Conservation (phyloP, 2,113 vertebrate species). For the Corythaixoides concolor region DNA sequence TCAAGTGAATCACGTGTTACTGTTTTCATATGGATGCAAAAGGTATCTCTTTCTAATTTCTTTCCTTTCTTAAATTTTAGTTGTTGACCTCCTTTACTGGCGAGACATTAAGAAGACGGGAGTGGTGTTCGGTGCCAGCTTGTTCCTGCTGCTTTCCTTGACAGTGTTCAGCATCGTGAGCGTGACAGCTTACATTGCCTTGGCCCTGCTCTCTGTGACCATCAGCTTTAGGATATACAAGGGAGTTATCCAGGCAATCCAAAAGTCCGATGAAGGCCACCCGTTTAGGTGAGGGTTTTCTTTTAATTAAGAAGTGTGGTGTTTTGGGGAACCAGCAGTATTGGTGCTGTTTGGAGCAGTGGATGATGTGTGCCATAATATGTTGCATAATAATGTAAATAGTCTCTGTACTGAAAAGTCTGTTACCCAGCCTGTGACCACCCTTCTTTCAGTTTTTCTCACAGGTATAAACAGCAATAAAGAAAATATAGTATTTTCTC, state of each 20-base stretch:
- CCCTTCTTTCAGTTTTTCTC: neutral
- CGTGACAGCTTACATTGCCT: slow-evolving; percentile 89
- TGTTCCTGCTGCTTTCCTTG: slow-evolving; percentile 94
- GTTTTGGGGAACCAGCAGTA: neutral
- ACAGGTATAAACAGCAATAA: no score
- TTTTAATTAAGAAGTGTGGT: neutral
- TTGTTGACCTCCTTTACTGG: slow-evolving; percentile 98
- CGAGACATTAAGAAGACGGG: slow-evolving; percentile 94
- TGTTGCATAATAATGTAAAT: neutral
- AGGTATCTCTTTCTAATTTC: slow-evolving; percentile 53
- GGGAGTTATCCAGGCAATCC: slow-evolving; percentile 95
- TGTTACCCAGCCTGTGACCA: neutral
- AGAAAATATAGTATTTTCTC: neutral
- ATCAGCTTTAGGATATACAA: slow-evolving; percentile 98
- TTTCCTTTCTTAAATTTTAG: slow-evolving; percentile 69
- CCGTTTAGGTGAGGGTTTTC: slow-evolving; percentile 89
- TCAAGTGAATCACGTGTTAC: neutral
- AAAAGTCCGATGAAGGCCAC: slow-evolving; percentile 96
- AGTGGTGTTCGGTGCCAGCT: slow-evolving; percentile 90
- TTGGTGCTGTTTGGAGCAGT: neutral
- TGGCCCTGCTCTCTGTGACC: slow-evolving; percentile 93
- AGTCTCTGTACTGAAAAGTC: neutral
- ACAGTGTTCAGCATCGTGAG: slow-evolving; percentile 96
- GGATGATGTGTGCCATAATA: neutral
- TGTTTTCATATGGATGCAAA: neutral